Evolutionary conservation across 2,113 vertebrate species (phyloP).

Genomic region (Leptosomus discolor): DNA sequence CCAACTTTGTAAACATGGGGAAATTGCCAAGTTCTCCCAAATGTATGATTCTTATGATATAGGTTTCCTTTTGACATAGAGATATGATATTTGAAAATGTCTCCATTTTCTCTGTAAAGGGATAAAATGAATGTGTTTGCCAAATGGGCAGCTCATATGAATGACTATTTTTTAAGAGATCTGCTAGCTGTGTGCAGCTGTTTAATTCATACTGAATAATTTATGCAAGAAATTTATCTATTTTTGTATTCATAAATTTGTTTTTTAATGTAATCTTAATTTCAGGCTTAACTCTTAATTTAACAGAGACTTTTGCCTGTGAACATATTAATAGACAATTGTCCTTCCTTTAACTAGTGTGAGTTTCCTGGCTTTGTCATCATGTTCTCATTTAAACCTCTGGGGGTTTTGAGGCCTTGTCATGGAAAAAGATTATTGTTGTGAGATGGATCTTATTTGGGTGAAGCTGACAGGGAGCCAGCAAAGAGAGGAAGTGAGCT

Average conservation of each 20-base stretch:
- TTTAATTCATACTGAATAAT: slow-evolving; percentile 1
- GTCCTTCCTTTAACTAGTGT: background rate
- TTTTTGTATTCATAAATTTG: background rate
- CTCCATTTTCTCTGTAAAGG: background rate
- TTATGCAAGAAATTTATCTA: background rate
- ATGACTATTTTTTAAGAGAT: background rate
- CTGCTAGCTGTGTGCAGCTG: background rate
- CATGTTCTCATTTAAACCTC: slow-evolving; percentile 39
- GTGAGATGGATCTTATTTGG: background rate
- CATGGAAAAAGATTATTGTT: slow-evolving; percentile 28
- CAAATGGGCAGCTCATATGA: background rate
- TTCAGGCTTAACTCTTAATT: background rate
- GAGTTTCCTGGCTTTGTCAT: slow-evolving; percentile 41
- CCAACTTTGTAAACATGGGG: background rate
- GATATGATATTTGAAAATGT: background rate
- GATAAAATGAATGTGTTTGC: background rate
- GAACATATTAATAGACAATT: slow-evolving; percentile 3
- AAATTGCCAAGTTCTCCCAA: background rate
- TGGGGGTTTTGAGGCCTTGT: slow-evolving; percentile 25
- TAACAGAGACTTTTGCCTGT: background rate
- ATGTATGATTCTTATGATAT: background rate
- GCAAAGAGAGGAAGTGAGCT: slow-evolving; percentile 19
- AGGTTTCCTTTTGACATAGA: background rate
- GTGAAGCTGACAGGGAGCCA: background rate
- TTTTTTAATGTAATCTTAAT: background rate